Evolutionary conservation across 2,797 vertebrate species (phyloP).

Genomic region (Discoglossus pictus): DNA sequence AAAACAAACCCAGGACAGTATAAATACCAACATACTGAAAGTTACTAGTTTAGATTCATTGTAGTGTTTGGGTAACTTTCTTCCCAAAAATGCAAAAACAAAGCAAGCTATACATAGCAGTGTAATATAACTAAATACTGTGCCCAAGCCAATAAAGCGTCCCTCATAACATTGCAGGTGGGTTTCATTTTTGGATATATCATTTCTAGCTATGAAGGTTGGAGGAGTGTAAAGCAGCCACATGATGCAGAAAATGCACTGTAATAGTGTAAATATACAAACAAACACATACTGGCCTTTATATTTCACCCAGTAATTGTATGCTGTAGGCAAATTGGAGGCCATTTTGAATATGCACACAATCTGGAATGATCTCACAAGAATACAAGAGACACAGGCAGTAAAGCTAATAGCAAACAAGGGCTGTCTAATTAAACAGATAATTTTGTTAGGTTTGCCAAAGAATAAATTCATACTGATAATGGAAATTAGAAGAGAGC

Average conservation of each 20-base stretch:
- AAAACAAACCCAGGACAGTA: conserved; percentile 32
- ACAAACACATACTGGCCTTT: conserved; percentile 11
- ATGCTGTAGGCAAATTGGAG: conserved; percentile 29
- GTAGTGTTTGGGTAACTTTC: conserved; percentile 37
- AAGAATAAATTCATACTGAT: background rate
- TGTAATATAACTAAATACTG: conserved; percentile 3
- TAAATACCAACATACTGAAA: background rate
- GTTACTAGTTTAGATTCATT: conserved; percentile 28
- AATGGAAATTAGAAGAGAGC: rapidly evolving
- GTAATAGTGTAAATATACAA: background rate
- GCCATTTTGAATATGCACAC: conserved; percentile 28
- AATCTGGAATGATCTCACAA: conserved; percentile 29
- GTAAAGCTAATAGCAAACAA: conserved; percentile 37
- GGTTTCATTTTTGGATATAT: background rate
- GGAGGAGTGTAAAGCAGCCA: conserved; percentile 5
- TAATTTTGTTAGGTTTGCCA: conserved; percentile 6
- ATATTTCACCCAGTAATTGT: conserved; percentile 33
- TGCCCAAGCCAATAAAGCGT: background rate
- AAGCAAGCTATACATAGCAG: conserved; percentile 12
- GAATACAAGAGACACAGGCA: conserved; percentile 15
- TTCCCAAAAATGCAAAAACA: conserved; percentile 20
- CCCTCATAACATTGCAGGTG: conserved; percentile 19
- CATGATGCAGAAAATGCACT: conserved; percentile 3
- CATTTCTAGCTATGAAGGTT: conserved; percentile 4
- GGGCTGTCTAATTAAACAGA: conserved; percentile 25